Conservation (phyloP, 2,113 vertebrate genomes). For the Ceuthmochares aereus region DNA sequence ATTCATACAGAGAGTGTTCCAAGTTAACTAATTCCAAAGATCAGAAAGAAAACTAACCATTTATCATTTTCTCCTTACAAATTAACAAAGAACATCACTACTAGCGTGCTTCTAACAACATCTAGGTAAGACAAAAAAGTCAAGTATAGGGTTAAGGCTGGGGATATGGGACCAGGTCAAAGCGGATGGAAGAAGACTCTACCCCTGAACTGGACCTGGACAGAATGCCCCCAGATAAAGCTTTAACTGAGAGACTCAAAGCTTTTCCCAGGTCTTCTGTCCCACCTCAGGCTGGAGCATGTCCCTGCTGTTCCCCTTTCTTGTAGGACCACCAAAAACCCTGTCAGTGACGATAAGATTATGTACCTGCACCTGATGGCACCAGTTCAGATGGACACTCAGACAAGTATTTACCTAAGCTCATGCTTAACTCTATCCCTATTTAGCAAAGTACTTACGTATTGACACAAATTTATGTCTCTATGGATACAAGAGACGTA, state of each 20-base stretch:
- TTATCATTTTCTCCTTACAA: neutral
- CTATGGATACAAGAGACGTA: neutral
- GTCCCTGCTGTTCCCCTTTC: neutral
- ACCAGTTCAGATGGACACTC: constrained; percentile 10
- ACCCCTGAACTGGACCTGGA: neutral
- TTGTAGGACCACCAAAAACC: fast-evolving
- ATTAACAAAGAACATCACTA: neutral
- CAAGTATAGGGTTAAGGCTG: neutral
- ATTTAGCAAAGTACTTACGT: constrained; percentile 49
- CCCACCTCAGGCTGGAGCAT: neutral
- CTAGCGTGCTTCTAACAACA: neutral
- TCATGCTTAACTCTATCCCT: constrained; percentile 50
- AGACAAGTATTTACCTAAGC: constrained; percentile 13
- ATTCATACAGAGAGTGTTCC: neutral
- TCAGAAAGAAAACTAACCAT: neutral
- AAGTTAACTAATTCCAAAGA: neutral
- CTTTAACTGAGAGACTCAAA: neutral
- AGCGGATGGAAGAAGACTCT: neutral
- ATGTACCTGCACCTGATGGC: neutral
- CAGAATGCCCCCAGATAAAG: neutral
- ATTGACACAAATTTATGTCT: neutral
- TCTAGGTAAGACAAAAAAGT: neutral
- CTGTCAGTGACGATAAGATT: neutral
- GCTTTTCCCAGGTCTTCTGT: neutral
- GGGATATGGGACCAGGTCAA: neutral